Base-by-base conservation (phyloP, 1,140 invertebrate genomes). In the Tigriopus japonicus region DNA sequence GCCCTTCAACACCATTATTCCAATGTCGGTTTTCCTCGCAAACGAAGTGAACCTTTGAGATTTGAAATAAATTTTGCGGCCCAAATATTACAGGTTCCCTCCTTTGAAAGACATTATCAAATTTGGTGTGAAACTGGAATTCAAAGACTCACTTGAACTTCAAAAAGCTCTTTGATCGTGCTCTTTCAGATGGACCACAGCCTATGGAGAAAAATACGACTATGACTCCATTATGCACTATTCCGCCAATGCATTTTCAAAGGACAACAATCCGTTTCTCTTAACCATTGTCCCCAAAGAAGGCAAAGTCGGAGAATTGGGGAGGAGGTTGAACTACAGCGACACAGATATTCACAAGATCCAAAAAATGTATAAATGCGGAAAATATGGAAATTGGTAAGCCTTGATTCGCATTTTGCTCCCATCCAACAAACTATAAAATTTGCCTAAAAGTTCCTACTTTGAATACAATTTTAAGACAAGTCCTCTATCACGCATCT, bases 201-300 rank as follows among this genome's bases (percentile, higher is more conserved):
- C 21, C 10, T 61, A 55, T 54, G 59, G 59, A 6, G 59, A 61
- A 19, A 52, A 61, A 19, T 61, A 61, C 52, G 59, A 61, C 40
- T 61, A 61, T 42, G 45, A 21, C 17, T 61, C 59, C 23, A 61
- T 61, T 40, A 61, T 61, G 59, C 59, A 61, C 28, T 61, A 61
- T 40, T 56, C 43, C 21, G n/a, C 59, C 28, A 54, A 35, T 41
- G 59, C 59, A 14, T 61, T 61, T 61, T 23, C 19, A 6, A 61
- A 61, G 51, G 6, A 60, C 40, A 35, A 23, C 15, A 15, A 52
- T 6, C 41, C 10, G 35, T 21, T 52, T 3, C 21, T 23, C 51
- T 14, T 49, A 13, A 60, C 42, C 42, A 52, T 60, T 14, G 45
- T 21, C 1, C 42, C 58, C 42, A 35, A 19, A 6, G 7, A 23